These are phyloP conservation scores for Caenorhabditis angaria DNA, from an alignment of 2,888 invertebrate species.

Conservation along the genomic window DNA sequence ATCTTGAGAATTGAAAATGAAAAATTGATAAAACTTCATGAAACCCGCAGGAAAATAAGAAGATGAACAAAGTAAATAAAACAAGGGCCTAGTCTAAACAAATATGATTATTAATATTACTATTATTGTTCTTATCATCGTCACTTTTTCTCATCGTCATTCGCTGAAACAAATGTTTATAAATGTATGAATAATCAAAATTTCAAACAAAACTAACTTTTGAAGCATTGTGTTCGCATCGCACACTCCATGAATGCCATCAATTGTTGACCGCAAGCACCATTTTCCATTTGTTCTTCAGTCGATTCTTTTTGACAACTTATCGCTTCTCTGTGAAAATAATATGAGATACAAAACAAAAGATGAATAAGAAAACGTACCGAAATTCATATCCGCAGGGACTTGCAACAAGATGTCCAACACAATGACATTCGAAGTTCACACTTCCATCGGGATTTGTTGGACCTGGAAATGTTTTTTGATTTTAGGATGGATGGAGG, in stretches of 20 bases:
- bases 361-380: conserved; percentile 5
- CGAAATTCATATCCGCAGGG: conserved; percentile 69
- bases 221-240: conserved; percentile 67
- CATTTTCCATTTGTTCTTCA: conserved; percentile 65
- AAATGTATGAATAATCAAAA: neutral
- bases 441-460: conserved; percentile 67
- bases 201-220: conserved; percentile 42
- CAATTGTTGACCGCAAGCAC: conserved; percentile 67
- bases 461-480: conserved; percentile 54
- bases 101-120: too few relatives aligned
- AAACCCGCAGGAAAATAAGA: conserved; percentile 1
- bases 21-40: neutral
- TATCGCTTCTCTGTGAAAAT: conserved; percentile 57
- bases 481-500: neutral
- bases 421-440: conserved; percentile 71
- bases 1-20: conserved; percentile 10
- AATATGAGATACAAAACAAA: too few relatives aligned
- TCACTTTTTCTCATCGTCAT: conserved; percentile 7
- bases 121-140: neutral
- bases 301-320: conserved; percentile 63
- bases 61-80: neutral
- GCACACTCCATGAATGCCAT: conserved; percentile 69
- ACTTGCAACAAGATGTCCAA: conserved; percentile 68
- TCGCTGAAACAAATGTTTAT: conserved; percentile 5
- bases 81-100: neutral